phyloP scores from a whole-genome alignment of 2,888 invertebrate species.

The Rhodophaea formosa region DNA sequence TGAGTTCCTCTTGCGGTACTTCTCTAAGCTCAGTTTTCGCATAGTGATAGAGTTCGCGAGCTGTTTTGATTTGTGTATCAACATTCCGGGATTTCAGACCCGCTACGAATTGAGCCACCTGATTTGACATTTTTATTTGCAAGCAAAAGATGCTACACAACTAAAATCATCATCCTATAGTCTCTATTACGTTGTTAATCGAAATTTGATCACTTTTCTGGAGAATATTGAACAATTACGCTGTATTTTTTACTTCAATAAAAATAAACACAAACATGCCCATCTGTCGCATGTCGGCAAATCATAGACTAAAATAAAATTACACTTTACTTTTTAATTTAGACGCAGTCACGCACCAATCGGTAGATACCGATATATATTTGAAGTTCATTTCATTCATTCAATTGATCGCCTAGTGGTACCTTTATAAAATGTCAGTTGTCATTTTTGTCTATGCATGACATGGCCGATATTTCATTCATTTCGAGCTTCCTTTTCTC shows the following conservation, averaged over 20 bases:
- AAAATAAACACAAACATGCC: slow-evolving; percentile 5
- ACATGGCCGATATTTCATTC: slow-evolving; percentile 68
- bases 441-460: slow-evolving; percentile 49
- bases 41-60: slow-evolving; percentile 93
- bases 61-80: slow-evolving; percentile 91
- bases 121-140: slow-evolving; percentile 64
- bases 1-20: slow-evolving; percentile 94
- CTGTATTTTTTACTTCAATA: not conserved
- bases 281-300: slow-evolving; percentile 11
- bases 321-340: not conserved
- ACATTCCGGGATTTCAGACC: slow-evolving; percentile 94
- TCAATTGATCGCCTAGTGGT: not conserved
- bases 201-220: not conserved
- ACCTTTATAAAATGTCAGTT: not conserved
- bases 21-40: slow-evolving; percentile 95
- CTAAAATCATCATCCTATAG: not conserved
- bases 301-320: not conserved
- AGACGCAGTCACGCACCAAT: not conserved
- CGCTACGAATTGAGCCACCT: slow-evolving; percentile 89
- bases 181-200: not conserved
- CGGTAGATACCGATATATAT: not conserved
- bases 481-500: slow-evolving; percentile 66
- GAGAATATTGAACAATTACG: not conserved
- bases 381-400: not conserved
- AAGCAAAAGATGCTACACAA: not conserved